phyloP scores from a whole-genome alignment of 1,140 invertebrate genomes.

The Bombus superbus region DNA sequence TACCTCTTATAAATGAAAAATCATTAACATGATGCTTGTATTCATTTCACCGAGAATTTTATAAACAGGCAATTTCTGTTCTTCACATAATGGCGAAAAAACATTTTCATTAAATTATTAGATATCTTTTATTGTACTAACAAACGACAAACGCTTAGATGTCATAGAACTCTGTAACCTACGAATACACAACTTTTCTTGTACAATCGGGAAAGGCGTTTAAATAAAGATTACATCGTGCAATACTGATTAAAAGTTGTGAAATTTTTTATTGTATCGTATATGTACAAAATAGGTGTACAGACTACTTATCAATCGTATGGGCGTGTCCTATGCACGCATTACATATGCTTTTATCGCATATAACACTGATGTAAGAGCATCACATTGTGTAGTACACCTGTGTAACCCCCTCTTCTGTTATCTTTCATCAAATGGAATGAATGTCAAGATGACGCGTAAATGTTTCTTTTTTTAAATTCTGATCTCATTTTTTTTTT shows the following conservation, averaged over 20 bases:
- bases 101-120: constrained; percentile 30
- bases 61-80: constrained; percentile 31
- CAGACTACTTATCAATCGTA: constrained; percentile 79
- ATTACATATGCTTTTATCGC: constrained; percentile 61
- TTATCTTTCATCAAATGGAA: constrained; percentile 75
- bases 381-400: constrained; percentile 69
- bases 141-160: constrained; percentile 23
- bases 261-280: constrained; percentile 81
- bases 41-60: not conserved
- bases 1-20: constrained; percentile 4
- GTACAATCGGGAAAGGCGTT: not conserved
- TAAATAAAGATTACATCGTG: constrained; percentile 56
- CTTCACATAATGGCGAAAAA: constrained; percentile 31
- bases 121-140: not conserved
- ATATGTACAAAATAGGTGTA: constrained; percentile 83
- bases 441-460: constrained; percentile 70
- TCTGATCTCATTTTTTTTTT: constrained; percentile 47
- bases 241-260: constrained; percentile 73
- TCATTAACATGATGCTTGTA: constrained; percentile 7
- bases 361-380: constrained; percentile 64
- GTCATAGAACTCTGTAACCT: not conserved
- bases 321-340: constrained; percentile 68
- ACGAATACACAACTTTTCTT: not conserved
- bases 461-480: constrained; percentile 51
- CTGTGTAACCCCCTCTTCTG: constrained; percentile 63